Evolutionary conservation across 2,888 invertebrate species (phyloP).

Genomic region (Hemistola chrysoprasaria): DNA sequence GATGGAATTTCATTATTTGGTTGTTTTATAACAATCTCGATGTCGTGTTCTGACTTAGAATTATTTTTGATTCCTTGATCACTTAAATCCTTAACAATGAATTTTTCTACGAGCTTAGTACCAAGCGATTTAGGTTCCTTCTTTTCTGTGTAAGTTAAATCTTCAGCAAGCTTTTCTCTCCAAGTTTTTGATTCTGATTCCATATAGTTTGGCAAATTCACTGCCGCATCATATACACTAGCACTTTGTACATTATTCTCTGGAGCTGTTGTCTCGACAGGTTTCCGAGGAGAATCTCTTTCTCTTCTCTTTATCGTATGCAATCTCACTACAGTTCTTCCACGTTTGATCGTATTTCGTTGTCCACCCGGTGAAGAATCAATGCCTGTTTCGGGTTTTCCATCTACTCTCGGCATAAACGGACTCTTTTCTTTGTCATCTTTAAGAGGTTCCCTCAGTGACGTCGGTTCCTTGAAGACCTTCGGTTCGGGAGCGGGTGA

Average conservation of each 20-base stretch:
- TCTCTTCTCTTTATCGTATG: constrained; percentile 83
- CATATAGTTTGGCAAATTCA: constrained; percentile 15
- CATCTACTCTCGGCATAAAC: constrained; percentile 72
- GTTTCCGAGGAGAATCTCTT: constrained; percentile 72
- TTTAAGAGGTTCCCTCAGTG: constrained; percentile 43
- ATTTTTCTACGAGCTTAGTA: constrained; percentile 89
- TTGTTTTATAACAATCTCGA: constrained; percentile 29
- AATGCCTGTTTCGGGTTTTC: constrained; percentile 68
- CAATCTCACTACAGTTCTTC: constrained; percentile 88
- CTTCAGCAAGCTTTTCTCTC: constrained; percentile 85
- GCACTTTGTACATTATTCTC: constrained; percentile 24
- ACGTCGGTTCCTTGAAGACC: constrained; percentile 38
- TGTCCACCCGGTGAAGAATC: constrained; percentile 64
- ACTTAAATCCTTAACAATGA: constrained; percentile 84
- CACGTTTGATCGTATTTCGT: constrained; percentile 85
- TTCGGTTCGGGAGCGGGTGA: constrained; percentile 35
- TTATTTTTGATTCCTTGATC: constrained; percentile 39
- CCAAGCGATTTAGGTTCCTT: constrained; percentile 86
- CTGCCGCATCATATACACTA: constrained; percentile 18
- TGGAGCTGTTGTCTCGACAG: constrained; percentile 36
- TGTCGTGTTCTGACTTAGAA: constrained; percentile 16
- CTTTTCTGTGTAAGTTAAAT: constrained; percentile 73
- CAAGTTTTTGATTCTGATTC: constrained; percentile 56
- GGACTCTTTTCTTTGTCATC: constrained; percentile 60
- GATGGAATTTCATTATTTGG: constrained; percentile 19